Evolutionary conservation across 2,888 invertebrate species (phyloP).

Genomic region (Lamproptera curius): DNA sequence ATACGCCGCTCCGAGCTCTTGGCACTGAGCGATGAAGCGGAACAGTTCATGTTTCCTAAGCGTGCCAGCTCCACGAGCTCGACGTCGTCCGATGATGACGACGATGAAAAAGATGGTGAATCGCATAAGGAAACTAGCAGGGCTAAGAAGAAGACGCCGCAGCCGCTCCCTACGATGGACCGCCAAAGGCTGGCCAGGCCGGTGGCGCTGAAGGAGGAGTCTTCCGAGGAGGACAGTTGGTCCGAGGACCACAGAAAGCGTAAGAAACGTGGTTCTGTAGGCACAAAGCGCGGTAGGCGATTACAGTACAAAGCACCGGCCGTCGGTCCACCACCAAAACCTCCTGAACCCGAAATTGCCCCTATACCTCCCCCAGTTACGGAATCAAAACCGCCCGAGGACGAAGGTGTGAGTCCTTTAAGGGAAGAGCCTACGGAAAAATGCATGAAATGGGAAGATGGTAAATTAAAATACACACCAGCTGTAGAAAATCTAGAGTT

Average conservation of each 20-base stretch:
- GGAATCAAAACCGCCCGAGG: conserved; percentile 28
- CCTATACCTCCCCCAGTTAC: conserved; percentile 18
- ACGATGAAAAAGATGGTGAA: conserved; percentile 32
- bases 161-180: conserved; percentile 43
- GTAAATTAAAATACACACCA: conserved; percentile 62
- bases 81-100: conserved; percentile 78
- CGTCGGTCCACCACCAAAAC: conserved; percentile 28
- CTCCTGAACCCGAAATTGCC: conserved; percentile 28
- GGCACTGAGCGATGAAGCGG: conserved; percentile 89
- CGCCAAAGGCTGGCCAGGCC: conserved; percentile 59
- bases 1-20: conserved; percentile 85
- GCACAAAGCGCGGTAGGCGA: conserved; percentile 38
- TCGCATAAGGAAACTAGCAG: conserved; percentile 48
- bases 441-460: conserved; percentile 72
- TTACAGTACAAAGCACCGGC: conserved; percentile 27
- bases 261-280: conserved; percentile 43
- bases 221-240: conserved; percentile 70
- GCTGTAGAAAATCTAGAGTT: conserved; percentile 81
- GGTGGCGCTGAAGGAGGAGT: conserved; percentile 64
- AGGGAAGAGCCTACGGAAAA: conserved; percentile 51
- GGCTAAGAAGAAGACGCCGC: conserved; percentile 61
- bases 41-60: conserved; percentile 91
- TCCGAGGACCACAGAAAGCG: conserved; percentile 50
- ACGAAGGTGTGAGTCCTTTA: conserved; percentile 42
- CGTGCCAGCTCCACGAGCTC: conserved; percentile 78